Conservation (phyloP, 2,797 vertebrate genomes). For the Arnoldichthys spilopterus region DNA sequence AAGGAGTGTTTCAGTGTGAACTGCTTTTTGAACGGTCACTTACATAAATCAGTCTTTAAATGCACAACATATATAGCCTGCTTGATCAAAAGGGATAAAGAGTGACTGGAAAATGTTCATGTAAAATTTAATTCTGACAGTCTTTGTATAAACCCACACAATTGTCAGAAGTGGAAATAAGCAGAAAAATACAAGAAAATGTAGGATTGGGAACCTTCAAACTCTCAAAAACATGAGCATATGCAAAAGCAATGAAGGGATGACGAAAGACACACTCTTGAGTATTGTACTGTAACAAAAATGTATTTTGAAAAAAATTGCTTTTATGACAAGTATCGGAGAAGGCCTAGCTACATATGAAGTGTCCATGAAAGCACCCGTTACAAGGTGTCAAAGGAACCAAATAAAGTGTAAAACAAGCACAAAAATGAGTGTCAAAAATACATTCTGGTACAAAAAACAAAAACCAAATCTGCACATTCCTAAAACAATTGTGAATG, state of each 20-base stretch:
- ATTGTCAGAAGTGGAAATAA: background rate
- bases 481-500: constrained; percentile 55
- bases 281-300: constrained; percentile 55
- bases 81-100: background rate
- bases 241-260: background rate
- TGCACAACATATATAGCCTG: background rate
- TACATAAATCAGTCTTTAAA: background rate
- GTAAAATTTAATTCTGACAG: background rate
- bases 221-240: background rate
- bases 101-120: background rate
- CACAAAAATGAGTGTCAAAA: constrained; percentile 61
- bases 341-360: constrained; percentile 24
- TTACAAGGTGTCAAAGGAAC: constrained; percentile 63
- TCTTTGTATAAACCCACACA: background rate
- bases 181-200: background rate
- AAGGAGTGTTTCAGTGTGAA: background rate
- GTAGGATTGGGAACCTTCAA: background rate
- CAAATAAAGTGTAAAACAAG: constrained; percentile 35
- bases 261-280: constrained; percentile 8
- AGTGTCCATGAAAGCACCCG: constrained; percentile 25
- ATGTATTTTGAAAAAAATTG: constrained; percentile 73
- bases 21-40: background rate
- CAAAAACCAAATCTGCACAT: constrained; percentile 57
- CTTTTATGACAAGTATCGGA: constrained; percentile 65
- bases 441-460: constrained; percentile 70